phyloP scores from a whole-genome alignment of 2,888 invertebrate genomes.

The Palloptera scutellata region DNA sequence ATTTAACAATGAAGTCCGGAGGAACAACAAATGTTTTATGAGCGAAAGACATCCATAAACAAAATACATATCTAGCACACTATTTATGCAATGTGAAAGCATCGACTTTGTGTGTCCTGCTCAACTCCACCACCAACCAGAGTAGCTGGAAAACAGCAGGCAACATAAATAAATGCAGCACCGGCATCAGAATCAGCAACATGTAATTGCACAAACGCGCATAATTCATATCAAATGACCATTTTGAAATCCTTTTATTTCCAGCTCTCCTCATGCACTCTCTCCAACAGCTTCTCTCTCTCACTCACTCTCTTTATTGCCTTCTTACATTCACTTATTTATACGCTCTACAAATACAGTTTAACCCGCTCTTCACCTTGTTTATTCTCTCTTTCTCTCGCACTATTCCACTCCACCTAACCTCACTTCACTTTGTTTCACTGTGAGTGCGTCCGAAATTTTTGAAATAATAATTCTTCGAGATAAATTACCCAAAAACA shows the following conservation, averaged over 20 bases:
- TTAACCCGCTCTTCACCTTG: neutral
- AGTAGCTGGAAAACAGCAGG: conserved; percentile 24
- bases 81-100: conserved; percentile 19
- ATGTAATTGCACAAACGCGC: conserved; percentile 61
- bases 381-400: conserved; percentile 1
- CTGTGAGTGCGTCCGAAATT: conserved; percentile 51
- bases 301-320: conserved; percentile 2
- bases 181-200: conserved; percentile 33
- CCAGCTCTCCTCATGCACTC: conserved; percentile 19
- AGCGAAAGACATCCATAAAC: conserved; percentile 36
- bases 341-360: conserved; percentile 12
- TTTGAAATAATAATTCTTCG: conserved; percentile 65
- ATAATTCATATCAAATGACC: conserved; percentile 64
- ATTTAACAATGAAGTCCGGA: conserved; percentile 58
- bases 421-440: conserved; percentile 18
- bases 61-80: conserved; percentile 15
- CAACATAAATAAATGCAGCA: neutral
- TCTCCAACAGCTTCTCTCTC: conserved; percentile 26
- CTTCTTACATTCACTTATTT: neutral
- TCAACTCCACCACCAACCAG: conserved; percentile 2
- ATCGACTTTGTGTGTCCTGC: conserved; percentile 14
- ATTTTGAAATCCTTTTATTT: conserved; percentile 64
- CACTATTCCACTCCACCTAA: neutral
- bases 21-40: conserved; percentile 40
- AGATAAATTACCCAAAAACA: conserved; percentile 64